A percentile compares a stretch with the other conserved stretches of the same genome.
These are phyloP conservation scores for Pyrgilauda ruficollis DNA, from an alignment of 2,113 vertebrate species.

Conservation along the genomic window DNA sequence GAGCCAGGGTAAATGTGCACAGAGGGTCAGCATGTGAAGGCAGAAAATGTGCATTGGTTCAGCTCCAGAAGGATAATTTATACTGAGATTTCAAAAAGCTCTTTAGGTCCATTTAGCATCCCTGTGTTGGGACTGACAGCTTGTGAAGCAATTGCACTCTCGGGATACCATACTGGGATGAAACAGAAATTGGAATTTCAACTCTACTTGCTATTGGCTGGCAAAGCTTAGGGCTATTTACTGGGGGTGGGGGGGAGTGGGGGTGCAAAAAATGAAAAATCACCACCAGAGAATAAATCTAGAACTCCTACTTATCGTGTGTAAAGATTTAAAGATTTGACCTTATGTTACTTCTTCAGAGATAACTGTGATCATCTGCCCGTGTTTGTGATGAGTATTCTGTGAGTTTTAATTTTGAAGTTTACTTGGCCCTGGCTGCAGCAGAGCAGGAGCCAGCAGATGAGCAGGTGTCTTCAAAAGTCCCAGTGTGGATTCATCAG, in stretches of 20 bases:
- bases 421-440: not conserved
- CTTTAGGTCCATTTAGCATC: slow-evolving; percentile 59
- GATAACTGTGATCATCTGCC: not conserved
- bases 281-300: not conserved
- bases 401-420: not conserved
- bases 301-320: not conserved
- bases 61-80: slow-evolving; percentile 36
- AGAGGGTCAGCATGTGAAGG: not conserved
- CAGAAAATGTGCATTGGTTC: slow-evolving; percentile 38
- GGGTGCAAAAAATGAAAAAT: not conserved
- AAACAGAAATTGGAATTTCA: slow-evolving; percentile 51
- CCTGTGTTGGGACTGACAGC: slow-evolving; percentile 56
- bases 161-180: slow-evolving; percentile 17
- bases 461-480: not conserved
- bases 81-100: slow-evolving; percentile 43
- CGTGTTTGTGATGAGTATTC: not conserved
- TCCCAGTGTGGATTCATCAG: not conserved
- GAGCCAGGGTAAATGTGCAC: slow-evolving; percentile 6
- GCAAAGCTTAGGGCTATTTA: not conserved
- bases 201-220: slow-evolving; percentile 16
- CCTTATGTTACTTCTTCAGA: not conserved
- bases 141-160: slow-evolving; percentile 55
- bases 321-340: not conserved
- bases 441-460: not conserved
- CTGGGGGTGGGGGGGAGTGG: too few relatives aligned